Evolutionary conservation across 1,140 invertebrate species (phyloP), one percentile per base, ranked within the genome.

Genomic region (Musca domestica): DNA sequence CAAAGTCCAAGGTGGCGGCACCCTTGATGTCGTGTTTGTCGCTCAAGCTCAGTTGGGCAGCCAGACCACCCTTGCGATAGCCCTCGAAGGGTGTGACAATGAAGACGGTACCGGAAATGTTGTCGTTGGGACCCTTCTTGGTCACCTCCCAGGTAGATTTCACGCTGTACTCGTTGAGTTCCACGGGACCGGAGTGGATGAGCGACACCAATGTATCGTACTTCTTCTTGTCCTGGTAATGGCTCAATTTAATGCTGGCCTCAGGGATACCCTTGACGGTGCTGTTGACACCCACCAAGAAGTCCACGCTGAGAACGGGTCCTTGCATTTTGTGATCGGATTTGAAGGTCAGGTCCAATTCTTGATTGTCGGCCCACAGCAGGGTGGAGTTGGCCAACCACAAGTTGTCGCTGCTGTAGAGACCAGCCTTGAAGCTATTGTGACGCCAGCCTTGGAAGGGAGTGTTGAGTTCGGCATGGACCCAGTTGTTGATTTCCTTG

Each of bases 381-480:
- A 84, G 74, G 6, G 78, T 74, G 0, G 74, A 77, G 69, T 84
- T 83, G 4, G 76, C 69, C 22, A 76, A 69, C 5, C 82, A 71
- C 27, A 79, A 49, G 52, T 83, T 81, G 3, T 74, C 63, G 6
- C 63, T 17, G 56, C 78, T 72, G 9, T 78, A 82, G 2, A 83
- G 49, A 0, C 81, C 83, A 14, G 72, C 76, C 71, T 86, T 85
- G 0, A 92, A 81, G 19, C 86, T 87, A 19, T 89, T 91, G 46
- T 86, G 86, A 64, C 83, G 86, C 90, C 91, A 92, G n/a, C 88
- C 87, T 3, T 87, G 82, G 72, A 92, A 91, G 0, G 91, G 91
- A 1, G 90, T 92, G 1, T 86, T 78, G 10, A 92, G 72, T 66
- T 88, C 86, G 1, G 83, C 86, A 10, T 73, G 75, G 68, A 81